Percentiles rank a stretch among this genome's conserved stretches.
Evolutionary conservation across 1,140 invertebrate species (phyloP).

Genomic region (Heliconius congener): DNA sequence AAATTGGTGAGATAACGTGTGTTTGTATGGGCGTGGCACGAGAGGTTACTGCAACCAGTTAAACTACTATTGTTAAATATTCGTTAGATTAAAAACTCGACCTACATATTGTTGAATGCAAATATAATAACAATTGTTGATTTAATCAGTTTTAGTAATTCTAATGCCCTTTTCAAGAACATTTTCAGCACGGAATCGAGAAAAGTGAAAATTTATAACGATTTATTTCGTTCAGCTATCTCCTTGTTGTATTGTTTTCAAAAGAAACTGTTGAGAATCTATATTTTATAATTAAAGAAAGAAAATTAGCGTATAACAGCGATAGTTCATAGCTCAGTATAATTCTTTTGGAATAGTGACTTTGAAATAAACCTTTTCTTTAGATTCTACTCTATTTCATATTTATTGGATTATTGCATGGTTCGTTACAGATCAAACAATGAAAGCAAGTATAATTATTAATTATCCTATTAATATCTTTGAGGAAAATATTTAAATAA

Average conservation of each 20-base stretch:
- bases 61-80: slow-evolving; percentile 27
- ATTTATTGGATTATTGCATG: no score
- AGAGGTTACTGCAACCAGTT: slow-evolving; percentile 24
- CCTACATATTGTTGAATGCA: slow-evolving; percentile 33
- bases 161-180: slow-evolving; percentile 12
- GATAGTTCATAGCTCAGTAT: background rate
- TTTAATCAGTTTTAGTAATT: slow-evolving; percentile 27
- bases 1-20: background rate
- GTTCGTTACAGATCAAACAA: no score
- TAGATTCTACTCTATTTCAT: no score
- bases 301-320: background rate
- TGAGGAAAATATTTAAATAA: no score
- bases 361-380: no score
- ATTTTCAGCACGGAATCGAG: slow-evolving; percentile 22
- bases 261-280: background rate
- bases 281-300: background rate
- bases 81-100: slow-evolving; percentile 27
- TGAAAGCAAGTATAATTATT: no score
- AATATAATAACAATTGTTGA: slow-evolving; percentile 22
- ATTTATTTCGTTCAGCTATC: background rate
- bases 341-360: no score
- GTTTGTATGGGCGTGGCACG: slow-evolving; percentile 15
- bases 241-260: background rate
- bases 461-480: no score
- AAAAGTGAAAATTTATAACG: background rate